Conservation (phyloP, 2,113 vertebrate genomes). For the Tauraco erythrolophus region DNA sequence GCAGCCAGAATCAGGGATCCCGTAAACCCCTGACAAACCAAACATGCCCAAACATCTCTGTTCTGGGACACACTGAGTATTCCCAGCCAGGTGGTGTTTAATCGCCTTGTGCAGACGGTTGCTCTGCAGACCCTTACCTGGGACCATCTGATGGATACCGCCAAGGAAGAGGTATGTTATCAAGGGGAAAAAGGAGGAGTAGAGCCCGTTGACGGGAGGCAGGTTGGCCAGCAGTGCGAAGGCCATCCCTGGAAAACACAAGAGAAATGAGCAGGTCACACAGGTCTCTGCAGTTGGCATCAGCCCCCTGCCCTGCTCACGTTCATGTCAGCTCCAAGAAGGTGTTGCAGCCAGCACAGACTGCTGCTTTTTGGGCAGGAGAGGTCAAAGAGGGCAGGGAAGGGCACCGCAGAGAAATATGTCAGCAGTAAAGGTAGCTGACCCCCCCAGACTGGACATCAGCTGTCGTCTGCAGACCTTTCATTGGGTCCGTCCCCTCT, state of each 20-base stretch:
- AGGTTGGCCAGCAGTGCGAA: conserved; percentile 91
- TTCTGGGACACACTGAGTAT: accelerated
- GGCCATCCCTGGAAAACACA: conserved; percentile 84
- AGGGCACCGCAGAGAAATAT: neutral
- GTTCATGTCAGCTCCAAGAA: neutral
- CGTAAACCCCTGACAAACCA: accelerated
- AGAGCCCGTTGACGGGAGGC: conserved; percentile 92
- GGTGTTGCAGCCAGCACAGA: neutral
- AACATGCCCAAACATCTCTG: accelerated
- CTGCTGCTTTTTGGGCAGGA: neutral
- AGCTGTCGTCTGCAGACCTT: neutral
- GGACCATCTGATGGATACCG: conserved; percentile 91
- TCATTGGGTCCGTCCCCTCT: accelerated
- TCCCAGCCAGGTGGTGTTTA: neutral
- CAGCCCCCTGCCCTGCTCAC: neutral
- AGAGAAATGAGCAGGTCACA: neutral
- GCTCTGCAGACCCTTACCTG: conserved; percentile 78
- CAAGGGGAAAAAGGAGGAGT: conserved; percentile 93
- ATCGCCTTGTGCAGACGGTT: neutral
- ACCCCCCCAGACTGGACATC: neutral
- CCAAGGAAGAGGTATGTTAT: conserved; percentile 91
- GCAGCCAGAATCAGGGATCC: neutral
- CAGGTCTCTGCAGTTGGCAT: neutral
- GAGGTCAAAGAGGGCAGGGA: neutral
- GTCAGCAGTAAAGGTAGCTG: neutral